Conservation (phyloP, 2,797 vertebrate genomes). For the Pseudopleuronectes americanus region DNA sequence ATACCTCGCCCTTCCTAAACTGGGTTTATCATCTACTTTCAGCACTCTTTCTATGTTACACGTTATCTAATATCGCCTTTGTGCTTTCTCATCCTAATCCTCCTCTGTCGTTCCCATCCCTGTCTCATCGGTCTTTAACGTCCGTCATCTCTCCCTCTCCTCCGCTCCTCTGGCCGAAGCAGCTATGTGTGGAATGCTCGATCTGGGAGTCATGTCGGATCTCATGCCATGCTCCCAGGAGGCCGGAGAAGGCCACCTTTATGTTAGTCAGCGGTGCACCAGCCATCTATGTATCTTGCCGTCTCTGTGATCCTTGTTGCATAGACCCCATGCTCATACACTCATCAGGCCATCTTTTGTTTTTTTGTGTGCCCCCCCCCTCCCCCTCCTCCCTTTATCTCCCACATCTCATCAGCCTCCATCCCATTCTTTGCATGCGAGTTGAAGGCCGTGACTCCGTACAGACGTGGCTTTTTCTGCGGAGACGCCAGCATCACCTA, state of each 20-base stretch:
- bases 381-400: not conserved
- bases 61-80: constrained; percentile 35
- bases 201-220: constrained; percentile 61
- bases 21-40: constrained; percentile 32
- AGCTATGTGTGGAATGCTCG: constrained; percentile 77
- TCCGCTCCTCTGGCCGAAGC: constrained; percentile 42
- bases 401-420: constrained; percentile 77
- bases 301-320: constrained; percentile 37
- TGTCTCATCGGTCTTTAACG: constrained; percentile 9
- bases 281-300: constrained; percentile 29
- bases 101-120: constrained; percentile 32
- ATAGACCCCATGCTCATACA: constrained; percentile 41
- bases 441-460: constrained; percentile 78
- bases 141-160: constrained; percentile 42
- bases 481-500: constrained; percentile 85
- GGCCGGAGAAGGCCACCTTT: constrained; percentile 41
- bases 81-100: constrained; percentile 52
- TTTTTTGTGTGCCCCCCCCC: constrained; percentile 33
- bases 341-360: constrained; percentile 66
- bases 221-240: constrained; percentile 24
- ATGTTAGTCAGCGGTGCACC: constrained; percentile 15
- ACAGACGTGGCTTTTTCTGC: constrained; percentile 86
- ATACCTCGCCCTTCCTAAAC: constrained; percentile 5
- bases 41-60: constrained; percentile 25
- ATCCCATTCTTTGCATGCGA: constrained; percentile 87